Conservation (phyloP, 2,797 vertebrate genomes). For the Scyliorhinus canicula region DNA sequence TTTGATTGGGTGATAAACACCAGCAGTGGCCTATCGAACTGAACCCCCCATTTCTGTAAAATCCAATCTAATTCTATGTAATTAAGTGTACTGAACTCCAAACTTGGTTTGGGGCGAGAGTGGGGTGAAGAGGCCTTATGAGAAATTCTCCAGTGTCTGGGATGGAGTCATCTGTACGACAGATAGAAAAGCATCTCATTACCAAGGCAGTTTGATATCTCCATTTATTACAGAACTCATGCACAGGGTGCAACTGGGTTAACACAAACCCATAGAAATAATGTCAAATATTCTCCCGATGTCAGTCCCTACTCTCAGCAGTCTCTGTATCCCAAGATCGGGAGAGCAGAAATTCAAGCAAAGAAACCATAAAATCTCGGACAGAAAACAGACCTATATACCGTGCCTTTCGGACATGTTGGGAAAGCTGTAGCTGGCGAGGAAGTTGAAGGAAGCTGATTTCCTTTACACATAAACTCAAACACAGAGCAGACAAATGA, state of each 20-base stretch:
- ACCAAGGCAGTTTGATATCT: neutral
- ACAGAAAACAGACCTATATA: neutral
- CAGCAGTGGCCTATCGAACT: neutral
- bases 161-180: neutral
- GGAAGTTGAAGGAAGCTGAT: neutral
- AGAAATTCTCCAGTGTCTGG: neutral
- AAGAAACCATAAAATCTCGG: too few relatives aligned
- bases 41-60: neutral
- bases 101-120: too few relatives aligned
- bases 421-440: too few relatives aligned
- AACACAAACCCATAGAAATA: neutral
- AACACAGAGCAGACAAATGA: neutral
- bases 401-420: neutral
- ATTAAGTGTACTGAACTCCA: neutral
- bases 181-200: neutral
- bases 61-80: neutral
- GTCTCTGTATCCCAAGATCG: neutral
- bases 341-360: neutral
- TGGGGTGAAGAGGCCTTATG: neutral
- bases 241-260: neutral
- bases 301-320: neutral
- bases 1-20: neutral
- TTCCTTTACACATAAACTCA: neutral
- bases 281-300: neutral
- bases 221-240: neutral